Evolutionary conservation across 2,113 vertebrate genomes (phyloP).

Genomic region (Calcarius ornatus): DNA sequence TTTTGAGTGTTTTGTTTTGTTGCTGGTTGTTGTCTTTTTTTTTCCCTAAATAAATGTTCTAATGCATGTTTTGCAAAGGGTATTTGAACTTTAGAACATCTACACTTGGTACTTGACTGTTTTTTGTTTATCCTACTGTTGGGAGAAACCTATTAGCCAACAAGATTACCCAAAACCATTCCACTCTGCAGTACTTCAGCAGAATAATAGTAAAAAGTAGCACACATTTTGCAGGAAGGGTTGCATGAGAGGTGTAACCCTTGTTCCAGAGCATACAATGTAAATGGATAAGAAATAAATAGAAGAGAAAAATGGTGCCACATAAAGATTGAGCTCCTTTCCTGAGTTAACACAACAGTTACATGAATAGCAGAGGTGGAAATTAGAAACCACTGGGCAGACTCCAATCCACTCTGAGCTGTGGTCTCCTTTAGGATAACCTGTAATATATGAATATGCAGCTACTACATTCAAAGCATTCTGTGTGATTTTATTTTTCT

Average conservation of each 20-base stretch:
- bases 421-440: not conserved
- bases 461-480: not conserved
- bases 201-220: not conserved
- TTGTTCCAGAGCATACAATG: not conserved
- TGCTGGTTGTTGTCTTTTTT: not conserved
- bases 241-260: rapidly evolving
- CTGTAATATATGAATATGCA: rapidly evolving
- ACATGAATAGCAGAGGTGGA: not conserved
- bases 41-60: not conserved
- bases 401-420: not conserved
- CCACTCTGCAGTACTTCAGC: not conserved
- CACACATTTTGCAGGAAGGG: not conserved
- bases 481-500: not conserved
- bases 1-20: not conserved
- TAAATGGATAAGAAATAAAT: not conserved
- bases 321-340: not conserved
- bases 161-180: not conserved
- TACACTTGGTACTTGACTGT: not conserved
- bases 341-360: not conserved
- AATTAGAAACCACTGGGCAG: not conserved
- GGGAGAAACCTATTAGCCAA: not conserved
- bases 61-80: not conserved
- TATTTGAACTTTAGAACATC: not conserved
- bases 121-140: not conserved
- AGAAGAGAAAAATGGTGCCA: not conserved